A percentile compares a stretch with the other conserved stretches of the same genome.
Conservation (phyloP, 1,140 invertebrate genomes). For the Nasonia giraulti region DNA sequence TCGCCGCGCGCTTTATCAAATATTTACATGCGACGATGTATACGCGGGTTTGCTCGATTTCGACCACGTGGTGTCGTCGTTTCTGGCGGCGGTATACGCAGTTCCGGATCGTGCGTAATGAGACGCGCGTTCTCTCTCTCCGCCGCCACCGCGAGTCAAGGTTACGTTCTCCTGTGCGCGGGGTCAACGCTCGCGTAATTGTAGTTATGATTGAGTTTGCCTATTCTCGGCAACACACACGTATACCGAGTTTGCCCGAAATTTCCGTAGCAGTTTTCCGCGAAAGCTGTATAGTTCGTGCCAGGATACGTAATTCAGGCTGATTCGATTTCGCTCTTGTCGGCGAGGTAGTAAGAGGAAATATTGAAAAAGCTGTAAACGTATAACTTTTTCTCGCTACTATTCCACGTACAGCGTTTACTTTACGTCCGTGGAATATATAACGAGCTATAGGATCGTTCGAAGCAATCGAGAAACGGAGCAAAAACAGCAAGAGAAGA, state of each 20-base stretch:
- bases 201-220: neutral
- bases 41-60: too few relatives aligned
- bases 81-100: neutral
- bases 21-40: neutral
- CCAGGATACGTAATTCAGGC: too few relatives aligned
- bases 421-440: too few relatives aligned
- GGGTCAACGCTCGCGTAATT: neutral
- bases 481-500: slow-evolving; percentile 28
- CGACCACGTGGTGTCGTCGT: too few relatives aligned
- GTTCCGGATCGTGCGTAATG: neutral
- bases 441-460: too few relatives aligned
- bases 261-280: neutral
- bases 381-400: too few relatives aligned
- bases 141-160: neutral
- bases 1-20: neutral
- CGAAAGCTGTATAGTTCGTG: neutral
- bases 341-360: too few relatives aligned
- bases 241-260: neutral
- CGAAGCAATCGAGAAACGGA: neutral
- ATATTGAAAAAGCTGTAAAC: too few relatives aligned
- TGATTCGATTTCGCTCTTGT: too few relatives aligned
- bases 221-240: neutral
- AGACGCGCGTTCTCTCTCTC: neutral
- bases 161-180: neutral
- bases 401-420: too few relatives aligned